Conservation (phyloP, 2,888 invertebrate species). For the Torymus texanus region DNA sequence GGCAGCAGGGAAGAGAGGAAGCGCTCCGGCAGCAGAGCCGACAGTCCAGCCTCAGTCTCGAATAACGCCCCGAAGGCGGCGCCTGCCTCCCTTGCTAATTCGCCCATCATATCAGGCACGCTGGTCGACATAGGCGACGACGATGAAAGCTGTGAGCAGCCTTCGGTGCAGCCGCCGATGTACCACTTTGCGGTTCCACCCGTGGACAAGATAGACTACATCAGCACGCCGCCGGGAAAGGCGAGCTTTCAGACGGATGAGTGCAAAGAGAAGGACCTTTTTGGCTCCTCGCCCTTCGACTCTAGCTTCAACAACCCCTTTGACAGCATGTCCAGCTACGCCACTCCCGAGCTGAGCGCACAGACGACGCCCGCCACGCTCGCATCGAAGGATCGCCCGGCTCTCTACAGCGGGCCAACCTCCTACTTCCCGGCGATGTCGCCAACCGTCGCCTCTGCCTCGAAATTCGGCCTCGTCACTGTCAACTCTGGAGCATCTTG, state of each 20-base stretch:
- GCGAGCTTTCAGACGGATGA: constrained; percentile 27
- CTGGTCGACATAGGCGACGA: constrained; percentile 63
- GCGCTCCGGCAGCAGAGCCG: constrained; percentile 54
- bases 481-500: constrained; percentile 59
- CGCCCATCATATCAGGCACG: constrained; percentile 62
- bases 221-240: background rate
- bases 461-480: constrained; percentile 68
- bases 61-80: constrained; percentile 33
- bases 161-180: constrained; percentile 2
- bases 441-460: constrained; percentile 55
- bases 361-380: background rate
- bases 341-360: background rate
- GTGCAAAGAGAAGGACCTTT: constrained; percentile 68
- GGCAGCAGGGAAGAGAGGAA: constrained; percentile 28
- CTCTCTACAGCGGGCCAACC: constrained; percentile 51
- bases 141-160: background rate
- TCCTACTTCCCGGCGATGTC: constrained; percentile 30
- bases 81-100: constrained; percentile 57
- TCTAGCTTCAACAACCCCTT: constrained; percentile 72
- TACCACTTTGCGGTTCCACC: constrained; percentile 36
- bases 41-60: constrained; percentile 55
- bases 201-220: background rate
- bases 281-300: constrained; percentile 73
- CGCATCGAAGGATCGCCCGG: constrained; percentile 23
- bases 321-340: constrained; percentile 57